These are phyloP conservation scores for Ophion costatus DNA, from an alignment of 2,888 invertebrate species.

Conservation along the genomic window DNA sequence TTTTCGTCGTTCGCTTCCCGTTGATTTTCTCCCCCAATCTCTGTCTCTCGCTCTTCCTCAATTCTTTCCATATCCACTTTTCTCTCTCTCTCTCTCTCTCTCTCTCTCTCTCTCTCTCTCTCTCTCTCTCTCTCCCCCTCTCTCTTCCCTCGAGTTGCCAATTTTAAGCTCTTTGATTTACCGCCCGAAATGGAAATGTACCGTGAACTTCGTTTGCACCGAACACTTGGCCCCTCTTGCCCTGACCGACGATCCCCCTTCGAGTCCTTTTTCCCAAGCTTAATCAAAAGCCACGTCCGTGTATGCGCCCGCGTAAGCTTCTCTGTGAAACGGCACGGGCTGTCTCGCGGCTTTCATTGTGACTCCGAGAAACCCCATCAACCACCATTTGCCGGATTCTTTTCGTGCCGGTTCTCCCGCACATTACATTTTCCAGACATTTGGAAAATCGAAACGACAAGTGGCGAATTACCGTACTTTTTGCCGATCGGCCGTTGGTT, in stretches of 20 bases:
- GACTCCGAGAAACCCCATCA: slow-evolving; percentile 39
- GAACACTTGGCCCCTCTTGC: slow-evolving; percentile 59
- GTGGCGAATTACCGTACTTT: slow-evolving; percentile 50
- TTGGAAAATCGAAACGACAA: slow-evolving; percentile 64
- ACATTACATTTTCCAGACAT: slow-evolving; percentile 63
- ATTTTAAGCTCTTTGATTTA: slow-evolving; percentile 81
- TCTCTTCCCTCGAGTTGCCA: slow-evolving; percentile 67
- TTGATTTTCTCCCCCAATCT: slow-evolving; percentile 53
- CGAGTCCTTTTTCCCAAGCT: slow-evolving; percentile 57
- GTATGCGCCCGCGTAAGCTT: slow-evolving; percentile 58
- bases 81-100: slow-evolving; percentile 28
- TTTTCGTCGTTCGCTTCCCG: slow-evolving; percentile 55
- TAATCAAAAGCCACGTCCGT: slow-evolving; percentile 69
- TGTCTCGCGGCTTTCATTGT: slow-evolving; percentile 63
- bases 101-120: slow-evolving; percentile 59
- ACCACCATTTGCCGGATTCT: slow-evolving; percentile 29
- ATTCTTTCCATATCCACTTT: slow-evolving; percentile 55
- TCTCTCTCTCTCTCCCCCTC: slow-evolving; percentile 2
- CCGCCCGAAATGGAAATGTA: slow-evolving; percentile 78
- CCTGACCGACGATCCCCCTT: background rate
- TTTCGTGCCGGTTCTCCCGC: slow-evolving; percentile 46
- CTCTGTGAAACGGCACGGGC: slow-evolving; percentile 16
- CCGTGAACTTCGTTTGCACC: slow-evolving; percentile 75
- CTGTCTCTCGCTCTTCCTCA: slow-evolving; percentile 6
- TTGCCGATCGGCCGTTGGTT: background rate